Percentiles rank a stretch among this genome's conserved stretches.
Evolutionary conservation across 1,140 invertebrate genomes (phyloP).

Genomic region (Meloidogyne floridensis): DNA sequence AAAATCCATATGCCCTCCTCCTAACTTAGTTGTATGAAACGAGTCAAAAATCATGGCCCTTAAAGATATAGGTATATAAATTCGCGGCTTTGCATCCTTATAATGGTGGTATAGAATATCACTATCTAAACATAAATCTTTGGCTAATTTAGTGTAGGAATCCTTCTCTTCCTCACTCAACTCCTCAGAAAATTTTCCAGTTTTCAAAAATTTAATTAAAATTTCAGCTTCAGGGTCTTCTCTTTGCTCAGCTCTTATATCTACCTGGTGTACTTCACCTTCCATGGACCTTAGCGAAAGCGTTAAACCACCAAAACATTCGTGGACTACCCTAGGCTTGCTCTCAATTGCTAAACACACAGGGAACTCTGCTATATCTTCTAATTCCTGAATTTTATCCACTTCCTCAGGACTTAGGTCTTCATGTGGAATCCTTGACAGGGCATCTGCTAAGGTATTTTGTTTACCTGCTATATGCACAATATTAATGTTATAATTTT

Average conservation of each 20-base stretch:
- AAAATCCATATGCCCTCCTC: background rate
- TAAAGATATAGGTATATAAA: background rate
- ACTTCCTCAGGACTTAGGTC: slow-evolving; percentile 7
- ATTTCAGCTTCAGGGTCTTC: background rate
- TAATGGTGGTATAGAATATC: background rate
- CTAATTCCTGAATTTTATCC: slow-evolving; percentile 20
- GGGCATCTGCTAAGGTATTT: slow-evolving; percentile 25
- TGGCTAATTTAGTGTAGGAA: background rate
- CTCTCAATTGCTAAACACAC: slow-evolving; percentile 15
- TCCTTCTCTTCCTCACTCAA: background rate
- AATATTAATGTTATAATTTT: slow-evolving; percentile 30
- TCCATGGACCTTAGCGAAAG: background rate
- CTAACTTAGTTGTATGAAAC: slow-evolving; percentile 13
- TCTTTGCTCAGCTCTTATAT: background rate
- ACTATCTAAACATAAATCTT: background rate
- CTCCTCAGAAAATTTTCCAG: background rate
- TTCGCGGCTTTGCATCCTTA: background rate
- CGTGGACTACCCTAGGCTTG: background rate
- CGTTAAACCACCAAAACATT: background rate
- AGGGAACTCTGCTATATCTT: slow-evolving; percentile 27
- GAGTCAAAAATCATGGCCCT: slow-evolving; percentile 23
- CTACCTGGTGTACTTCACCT: background rate
- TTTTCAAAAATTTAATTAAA: background rate
- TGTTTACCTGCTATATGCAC: slow-evolving; percentile 27
- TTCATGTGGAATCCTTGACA: slow-evolving; percentile 3